These are phyloP conservation scores for Sander lucioperca DNA, from an alignment of 2,113 vertebrate species.

Conservation along the genomic window DNA sequence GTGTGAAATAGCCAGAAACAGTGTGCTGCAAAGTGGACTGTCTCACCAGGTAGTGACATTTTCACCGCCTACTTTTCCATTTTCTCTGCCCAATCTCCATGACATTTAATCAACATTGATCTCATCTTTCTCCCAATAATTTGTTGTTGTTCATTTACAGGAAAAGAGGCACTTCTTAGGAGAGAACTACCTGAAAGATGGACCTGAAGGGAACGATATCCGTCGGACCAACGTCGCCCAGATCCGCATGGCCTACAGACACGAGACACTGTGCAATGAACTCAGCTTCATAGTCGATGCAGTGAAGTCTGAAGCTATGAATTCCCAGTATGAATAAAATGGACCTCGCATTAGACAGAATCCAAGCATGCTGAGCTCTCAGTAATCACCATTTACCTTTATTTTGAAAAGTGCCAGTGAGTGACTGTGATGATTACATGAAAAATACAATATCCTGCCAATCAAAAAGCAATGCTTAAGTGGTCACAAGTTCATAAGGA, in stretches of 20 bases:
- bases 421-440: not conserved
- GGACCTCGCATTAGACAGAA: not conserved
- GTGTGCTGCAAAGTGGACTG: conserved; percentile 92
- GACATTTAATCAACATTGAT: not conserved
- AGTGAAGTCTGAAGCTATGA: conserved; percentile 87
- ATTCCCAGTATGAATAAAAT: conserved; percentile 45
- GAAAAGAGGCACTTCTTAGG: conserved; percentile 94
- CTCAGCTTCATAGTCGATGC: conserved; percentile 93
- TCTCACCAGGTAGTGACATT: conserved; percentile 86
- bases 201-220: conserved; percentile 94
- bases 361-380: conserved; percentile 37
- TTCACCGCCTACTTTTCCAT: not conserved
- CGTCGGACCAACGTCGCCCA: conserved; percentile 94
- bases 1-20: conserved; percentile 96
- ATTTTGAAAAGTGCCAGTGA: conserved; percentile 8
- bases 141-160: conserved; percentile 75
- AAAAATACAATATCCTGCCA: conserved; percentile 10
- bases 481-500: not conserved
- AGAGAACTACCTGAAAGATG: conserved; percentile 90
- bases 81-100: not conserved
- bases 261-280: conserved; percentile 94
- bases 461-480: not conserved
- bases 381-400: conserved; percentile 18
- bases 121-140: not conserved
- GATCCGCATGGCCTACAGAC: conserved; percentile 95